These are phyloP conservation scores for Strigamia transsilvanica DNA, from an alignment of 2,888 invertebrate genomes.

Conservation along the genomic window DNA sequence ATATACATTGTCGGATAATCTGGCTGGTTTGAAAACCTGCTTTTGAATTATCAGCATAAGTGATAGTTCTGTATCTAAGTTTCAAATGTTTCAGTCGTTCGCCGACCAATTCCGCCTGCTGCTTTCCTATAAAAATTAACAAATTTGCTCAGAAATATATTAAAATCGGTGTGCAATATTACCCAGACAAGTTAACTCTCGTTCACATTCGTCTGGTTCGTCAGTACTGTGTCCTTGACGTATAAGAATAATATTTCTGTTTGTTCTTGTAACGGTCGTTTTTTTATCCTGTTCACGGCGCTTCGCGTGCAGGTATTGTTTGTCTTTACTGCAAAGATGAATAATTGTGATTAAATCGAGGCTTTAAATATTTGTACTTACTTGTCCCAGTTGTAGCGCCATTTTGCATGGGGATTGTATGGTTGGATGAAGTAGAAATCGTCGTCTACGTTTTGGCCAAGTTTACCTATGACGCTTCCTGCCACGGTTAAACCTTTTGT, in stretches of 20 bases:
- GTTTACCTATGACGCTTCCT: too few relatives aligned
- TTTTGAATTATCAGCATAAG: neutral
- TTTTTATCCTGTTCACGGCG: conserved; percentile 43
- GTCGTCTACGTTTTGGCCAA: too few relatives aligned
- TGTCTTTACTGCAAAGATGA: conserved; percentile 18
- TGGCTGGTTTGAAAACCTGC: neutral
- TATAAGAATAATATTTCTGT: conserved; percentile 86
- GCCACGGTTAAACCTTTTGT: too few relatives aligned
- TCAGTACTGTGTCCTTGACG: conserved; percentile 95
- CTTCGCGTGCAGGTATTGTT: neutral
- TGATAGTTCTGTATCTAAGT: neutral
- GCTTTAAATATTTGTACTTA: neutral
- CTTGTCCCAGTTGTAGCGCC: neutral
- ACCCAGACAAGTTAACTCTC: conserved; percentile 67
- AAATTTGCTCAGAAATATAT: neutral
- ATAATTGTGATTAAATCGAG: too few relatives aligned
- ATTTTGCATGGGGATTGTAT: neutral
- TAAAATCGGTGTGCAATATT: conserved; percentile 57
- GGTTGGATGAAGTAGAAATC: too few relatives aligned
- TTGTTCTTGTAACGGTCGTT: conserved; percentile 71
- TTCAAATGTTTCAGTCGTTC: neutral
- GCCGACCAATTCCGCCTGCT: neutral
- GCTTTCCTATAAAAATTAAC: neutral
- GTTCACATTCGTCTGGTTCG: conserved; percentile 73
- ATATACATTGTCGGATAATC: neutral